A percentile compares a stretch with the other conserved stretches of the same genome.
These are phyloP conservation scores for Colletes gigas DNA, from an alignment of 1,140 invertebrate genomes.

Conservation along the genomic window DNA sequence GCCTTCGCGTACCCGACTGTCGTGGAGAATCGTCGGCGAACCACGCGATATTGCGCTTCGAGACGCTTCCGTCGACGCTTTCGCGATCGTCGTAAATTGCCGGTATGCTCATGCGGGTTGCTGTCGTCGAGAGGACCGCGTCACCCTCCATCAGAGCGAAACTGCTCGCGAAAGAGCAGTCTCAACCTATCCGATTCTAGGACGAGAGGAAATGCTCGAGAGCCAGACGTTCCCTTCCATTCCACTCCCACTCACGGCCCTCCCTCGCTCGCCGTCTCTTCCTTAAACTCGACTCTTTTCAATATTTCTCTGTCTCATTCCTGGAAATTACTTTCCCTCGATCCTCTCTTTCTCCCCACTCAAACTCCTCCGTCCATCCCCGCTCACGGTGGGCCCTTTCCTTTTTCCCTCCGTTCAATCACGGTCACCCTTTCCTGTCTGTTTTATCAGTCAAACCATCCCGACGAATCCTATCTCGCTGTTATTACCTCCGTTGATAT, in stretches of 20 bases:
- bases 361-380: too few species aligned
- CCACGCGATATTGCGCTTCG: neutral
- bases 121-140: slow-evolving; percentile 12
- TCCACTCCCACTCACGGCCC: neutral
- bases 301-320: slow-evolving; percentile 5
- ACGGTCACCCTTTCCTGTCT: too few species aligned
- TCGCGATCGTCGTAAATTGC: slow-evolving; percentile 23
- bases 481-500: neutral
- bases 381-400: neutral
- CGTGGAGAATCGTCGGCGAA: slow-evolving; percentile 17
- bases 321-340: neutral
- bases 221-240: slow-evolving; percentile 21
- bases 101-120: slow-evolving; percentile 35
- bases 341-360: neutral
- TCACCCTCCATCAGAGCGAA: slow-evolving; percentile 36
- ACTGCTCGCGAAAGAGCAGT: slow-evolving; percentile 39
- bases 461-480: neutral
- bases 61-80: slow-evolving; percentile 20
- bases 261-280: neutral
- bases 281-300: slow-evolving; percentile 3
- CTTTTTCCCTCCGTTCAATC: slow-evolving; percentile 16
- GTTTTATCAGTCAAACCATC: slow-evolving; percentile 21
- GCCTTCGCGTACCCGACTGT: neutral
- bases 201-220: slow-evolving; percentile 32
- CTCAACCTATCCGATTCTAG: slow-evolving; percentile 31